These are phyloP conservation scores for Larimichthys polyactis DNA, from an alignment of 2,113 vertebrate genomes.

Conservation along the genomic window DNA sequence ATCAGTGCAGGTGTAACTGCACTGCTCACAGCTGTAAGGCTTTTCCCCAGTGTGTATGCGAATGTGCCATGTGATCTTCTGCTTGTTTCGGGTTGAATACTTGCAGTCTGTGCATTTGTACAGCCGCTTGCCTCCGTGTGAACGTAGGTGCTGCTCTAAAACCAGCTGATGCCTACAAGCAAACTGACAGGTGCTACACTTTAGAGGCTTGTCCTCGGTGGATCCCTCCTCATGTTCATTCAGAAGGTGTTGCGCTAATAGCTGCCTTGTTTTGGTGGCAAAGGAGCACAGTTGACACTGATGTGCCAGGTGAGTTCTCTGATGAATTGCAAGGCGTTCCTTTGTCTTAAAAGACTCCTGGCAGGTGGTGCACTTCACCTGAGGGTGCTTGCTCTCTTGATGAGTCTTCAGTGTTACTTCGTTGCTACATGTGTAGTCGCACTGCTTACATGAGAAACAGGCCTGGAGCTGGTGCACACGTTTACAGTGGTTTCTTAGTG, in stretches of 20 bases:
- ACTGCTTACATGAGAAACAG: constrained; percentile 83
- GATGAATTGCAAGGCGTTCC: constrained; percentile 85
- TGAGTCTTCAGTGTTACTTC: constrained; percentile 86
- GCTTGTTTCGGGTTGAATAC: constrained; percentile 93
- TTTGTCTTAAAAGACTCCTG: constrained; percentile 83
- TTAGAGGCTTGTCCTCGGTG: constrained; percentile 81
- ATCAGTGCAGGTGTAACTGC: constrained; percentile 92
- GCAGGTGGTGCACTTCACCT: constrained; percentile 85
- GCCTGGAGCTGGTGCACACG: constrained; percentile 84
- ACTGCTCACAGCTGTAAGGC: constrained; percentile 94
- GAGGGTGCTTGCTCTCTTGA: constrained; percentile 85
- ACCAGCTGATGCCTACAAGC: constrained; percentile 91
- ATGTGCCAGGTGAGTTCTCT: constrained; percentile 86
- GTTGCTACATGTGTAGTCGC: constrained; percentile 85
- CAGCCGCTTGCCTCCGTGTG: constrained; percentile 90
- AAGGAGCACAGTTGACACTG: constrained; percentile 90
- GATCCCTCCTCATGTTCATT: constrained; percentile 86
- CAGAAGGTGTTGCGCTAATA: constrained; percentile 89
- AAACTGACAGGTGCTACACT: constrained; percentile 90
- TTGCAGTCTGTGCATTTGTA: constrained; percentile 95
- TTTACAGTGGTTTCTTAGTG: constrained; percentile 91
- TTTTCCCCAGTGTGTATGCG: constrained; percentile 97
- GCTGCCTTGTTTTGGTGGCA: constrained; percentile 86
- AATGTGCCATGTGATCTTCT: constrained; percentile 98
- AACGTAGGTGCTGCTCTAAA: constrained; percentile 94